Evolutionary conservation across 2,888 invertebrate genomes (phyloP).

Genomic region (Scrobipalpa costella): DNA sequence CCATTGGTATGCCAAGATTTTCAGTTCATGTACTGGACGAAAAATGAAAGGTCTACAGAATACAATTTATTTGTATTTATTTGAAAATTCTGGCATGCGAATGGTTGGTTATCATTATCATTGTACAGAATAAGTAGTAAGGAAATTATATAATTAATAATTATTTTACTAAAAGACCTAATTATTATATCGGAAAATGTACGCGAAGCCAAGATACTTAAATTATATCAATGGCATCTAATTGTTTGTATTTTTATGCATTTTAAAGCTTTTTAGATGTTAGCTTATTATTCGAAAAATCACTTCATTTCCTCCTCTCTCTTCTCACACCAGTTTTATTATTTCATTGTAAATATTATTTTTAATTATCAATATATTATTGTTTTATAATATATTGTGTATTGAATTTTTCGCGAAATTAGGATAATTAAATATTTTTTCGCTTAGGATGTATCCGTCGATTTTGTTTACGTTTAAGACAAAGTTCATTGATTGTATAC

Average conservation of each 20-base stretch:
- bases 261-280: slow-evolving; percentile 18
- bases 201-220: slow-evolving; percentile 50
- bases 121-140: slow-evolving; percentile 52
- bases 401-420: slow-evolving; percentile 29
- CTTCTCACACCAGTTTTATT: slow-evolving; percentile 20
- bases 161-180: slow-evolving; percentile 29
- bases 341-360: slow-evolving; percentile 44
- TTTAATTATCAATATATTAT: slow-evolving; percentile 38
- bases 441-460: slow-evolving; percentile 27
- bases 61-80: background rate
- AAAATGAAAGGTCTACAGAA: background rate
- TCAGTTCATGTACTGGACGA: background rate
- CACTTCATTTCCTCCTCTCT: background rate
- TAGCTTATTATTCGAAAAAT: slow-evolving; percentile 16
- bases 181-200: slow-evolving; percentile 23
- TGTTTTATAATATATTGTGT: slow-evolving; percentile 25
- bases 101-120: slow-evolving; percentile 35
- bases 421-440: slow-evolving; percentile 35
- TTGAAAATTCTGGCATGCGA: background rate
- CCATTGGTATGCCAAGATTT: background rate
- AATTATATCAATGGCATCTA: slow-evolving; percentile 27
- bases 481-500: background rate
- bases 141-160: slow-evolving; percentile 36
- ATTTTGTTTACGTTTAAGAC: background rate
- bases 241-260: slow-evolving; percentile 22